Evolutionary conservation across 2,888 invertebrate genomes (phyloP).

Genomic region (Taenaris catops): DNA sequence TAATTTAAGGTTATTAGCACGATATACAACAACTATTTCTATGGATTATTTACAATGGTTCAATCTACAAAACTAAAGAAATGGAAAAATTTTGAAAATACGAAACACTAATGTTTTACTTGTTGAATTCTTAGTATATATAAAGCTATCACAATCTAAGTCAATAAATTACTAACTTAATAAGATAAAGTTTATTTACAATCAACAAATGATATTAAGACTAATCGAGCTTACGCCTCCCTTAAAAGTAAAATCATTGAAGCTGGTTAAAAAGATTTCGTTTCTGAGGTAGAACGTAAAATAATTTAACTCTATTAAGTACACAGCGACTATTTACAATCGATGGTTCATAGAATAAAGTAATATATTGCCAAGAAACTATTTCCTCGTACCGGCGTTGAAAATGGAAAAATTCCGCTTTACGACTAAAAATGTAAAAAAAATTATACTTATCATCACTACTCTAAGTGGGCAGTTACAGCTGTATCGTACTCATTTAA

Average conservation of each 20-base stretch:
- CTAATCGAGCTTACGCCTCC: conserved; percentile 14
- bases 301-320: conserved; percentile 32
- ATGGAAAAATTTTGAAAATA: conserved; percentile 20
- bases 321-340: conserved; percentile 37
- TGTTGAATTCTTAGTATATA: conserved; percentile 27
- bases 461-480: too few species aligned
- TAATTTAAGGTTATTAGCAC: conserved; percentile 17
- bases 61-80: conserved; percentile 21
- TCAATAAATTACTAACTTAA: conserved; percentile 60
- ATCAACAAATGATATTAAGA: conserved; percentile 20
- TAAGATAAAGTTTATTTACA: conserved; percentile 28
- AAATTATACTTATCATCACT: too few species aligned
- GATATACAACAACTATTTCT: conserved; percentile 21
- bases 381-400: too few species aligned
- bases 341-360: too few species aligned
- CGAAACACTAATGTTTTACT: conserved; percentile 24
- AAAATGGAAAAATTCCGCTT: too few species aligned
- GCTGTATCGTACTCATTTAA: too few species aligned
- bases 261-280: conserved; percentile 29
- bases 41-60: conserved; percentile 41
- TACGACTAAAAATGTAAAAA: too few species aligned
- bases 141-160: conserved; percentile 70
- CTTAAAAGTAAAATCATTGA: conserved; percentile 9
- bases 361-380: too few species aligned
- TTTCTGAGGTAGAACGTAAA: conserved; percentile 73